phyloP scores from a whole-genome alignment of 1,140 invertebrate species.

The Macrosteles quadrilineatus region DNA sequence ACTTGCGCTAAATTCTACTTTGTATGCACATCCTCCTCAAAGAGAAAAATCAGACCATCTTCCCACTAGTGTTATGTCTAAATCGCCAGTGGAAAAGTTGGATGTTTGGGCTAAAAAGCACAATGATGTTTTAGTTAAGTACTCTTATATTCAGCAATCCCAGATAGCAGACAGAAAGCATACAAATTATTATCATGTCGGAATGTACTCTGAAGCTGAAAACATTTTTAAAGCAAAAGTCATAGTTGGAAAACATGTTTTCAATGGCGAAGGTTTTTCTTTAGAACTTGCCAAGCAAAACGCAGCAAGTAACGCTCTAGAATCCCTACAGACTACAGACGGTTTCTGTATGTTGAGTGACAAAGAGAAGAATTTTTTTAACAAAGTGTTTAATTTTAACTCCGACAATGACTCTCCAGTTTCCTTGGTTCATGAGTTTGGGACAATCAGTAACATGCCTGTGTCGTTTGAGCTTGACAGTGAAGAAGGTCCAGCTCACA shows the following conservation, averaged over 20 bases:
- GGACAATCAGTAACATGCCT: slow-evolving; percentile 82
- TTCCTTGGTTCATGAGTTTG: slow-evolving; percentile 93
- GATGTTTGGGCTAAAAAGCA: slow-evolving; percentile 9
- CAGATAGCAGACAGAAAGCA: not conserved
- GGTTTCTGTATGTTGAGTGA: slow-evolving; percentile 6
- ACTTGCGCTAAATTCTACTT: slow-evolving; percentile 80
- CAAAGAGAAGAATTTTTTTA: not conserved
- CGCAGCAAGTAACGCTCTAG: not conserved
- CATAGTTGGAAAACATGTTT: not conserved
- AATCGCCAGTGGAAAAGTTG: not conserved
- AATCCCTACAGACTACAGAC: not conserved
- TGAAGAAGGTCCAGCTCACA: slow-evolving; percentile 95
- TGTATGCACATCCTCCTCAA: slow-evolving; percentile 75
- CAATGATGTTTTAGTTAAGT: not conserved
- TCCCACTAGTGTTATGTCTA: slow-evolving; percentile 48
- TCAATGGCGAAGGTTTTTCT: not conserved
- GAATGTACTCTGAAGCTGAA: slow-evolving; percentile 3
- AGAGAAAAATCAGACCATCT: slow-evolving; percentile 57
- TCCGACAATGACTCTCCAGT: slow-evolving; percentile 91
- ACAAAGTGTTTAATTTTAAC: slow-evolving; percentile 45
- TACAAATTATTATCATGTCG: not conserved
- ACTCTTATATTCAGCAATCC: not conserved
- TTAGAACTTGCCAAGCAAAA: not conserved
- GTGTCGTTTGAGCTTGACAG: slow-evolving; percentile 91
- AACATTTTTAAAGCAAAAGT: not conserved